These are phyloP conservation scores for Frankliniella fusca DNA, from an alignment of 2,888 invertebrate genomes.

Conservation along the genomic window DNA sequence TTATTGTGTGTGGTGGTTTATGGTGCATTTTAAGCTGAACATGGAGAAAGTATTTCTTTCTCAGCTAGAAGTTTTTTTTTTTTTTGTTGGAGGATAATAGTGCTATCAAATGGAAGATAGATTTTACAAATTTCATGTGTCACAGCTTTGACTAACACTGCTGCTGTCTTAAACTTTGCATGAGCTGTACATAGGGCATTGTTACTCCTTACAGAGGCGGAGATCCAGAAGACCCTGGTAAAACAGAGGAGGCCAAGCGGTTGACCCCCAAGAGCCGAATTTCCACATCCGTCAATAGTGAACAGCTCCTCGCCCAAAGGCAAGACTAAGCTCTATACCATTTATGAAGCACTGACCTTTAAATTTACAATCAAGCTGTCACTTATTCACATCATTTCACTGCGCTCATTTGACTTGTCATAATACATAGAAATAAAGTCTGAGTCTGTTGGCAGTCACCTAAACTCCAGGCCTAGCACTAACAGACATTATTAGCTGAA, in stretches of 20 bases:
- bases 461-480: no score
- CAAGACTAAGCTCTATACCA: neutral
- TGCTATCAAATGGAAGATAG: no score
- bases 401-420: no score
- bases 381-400: neutral
- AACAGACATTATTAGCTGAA: no score
- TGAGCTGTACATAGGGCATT: slow-evolving; percentile 19
- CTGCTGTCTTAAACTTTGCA: neutral
- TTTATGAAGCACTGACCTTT: neutral
- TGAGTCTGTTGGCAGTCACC: no score
- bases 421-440: no score
- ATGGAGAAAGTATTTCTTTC: neutral
- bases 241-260: slow-evolving; percentile 15
- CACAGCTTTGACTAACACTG: neutral
- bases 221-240: slow-evolving; percentile 10
- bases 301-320: slow-evolving; percentile 19
- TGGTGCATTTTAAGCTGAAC: neutral
- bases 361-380: neutral
- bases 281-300: slow-evolving; percentile 22
- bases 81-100: neutral
- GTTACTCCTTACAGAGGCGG: slow-evolving; percentile 21
- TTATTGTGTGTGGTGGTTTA: neutral
- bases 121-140: neutral
- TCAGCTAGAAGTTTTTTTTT: neutral
- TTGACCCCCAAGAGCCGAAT: slow-evolving; percentile 21